Base-by-base conservation (phyloP, 2,888 invertebrate species). In the Microctonus hyperodae region DNA sequence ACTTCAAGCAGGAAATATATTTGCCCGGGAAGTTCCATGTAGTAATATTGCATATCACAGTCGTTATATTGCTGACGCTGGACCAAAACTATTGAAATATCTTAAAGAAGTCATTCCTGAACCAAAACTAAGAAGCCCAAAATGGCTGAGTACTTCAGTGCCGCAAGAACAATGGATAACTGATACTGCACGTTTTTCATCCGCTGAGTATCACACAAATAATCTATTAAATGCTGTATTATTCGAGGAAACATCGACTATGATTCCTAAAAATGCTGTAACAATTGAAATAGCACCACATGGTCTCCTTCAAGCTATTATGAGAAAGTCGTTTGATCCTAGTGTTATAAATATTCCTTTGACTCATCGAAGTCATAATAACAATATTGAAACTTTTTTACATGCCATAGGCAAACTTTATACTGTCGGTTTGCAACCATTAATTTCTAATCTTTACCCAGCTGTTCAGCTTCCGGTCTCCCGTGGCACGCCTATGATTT, bases 31-130 rank as follows among this genome's bases (percentile, higher is more conserved):
- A 76, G 95, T 97, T 0, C 91, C 93, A 25, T 93, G 94, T 76
- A 90, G 93, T 61, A 94, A 95, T 77, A 93, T 95, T 73, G 94
- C 97, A 0, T 97, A 96, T 78, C 96, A 97, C 80, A 95, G 95
- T 67, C 88, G 89, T 64, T 94, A 94, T 75, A 94, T 97, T 76
- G 86, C 89, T 2, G 87, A 89, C 48, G 90, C 91, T 71, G 92
- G 92, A 22, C 90, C 91, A 0, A 88, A 86, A 48, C 86, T 95
- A 48, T 81, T 90, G 1, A 86, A 88, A 61, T 89, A 90, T 72
- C 78, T 94, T 64, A 87, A 86, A 23, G 82, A 89, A 77, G 88
- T 91, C 0, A 91, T 93, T 55, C 88, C 88, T 0, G 76, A 86
- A 0, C 90, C 92, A 0, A 91, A 90, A 75, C 82, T 85, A 1